Base-by-base conservation (phyloP, 2,797 vertebrate genomes). In the Cirrhinus molitorella region DNA sequence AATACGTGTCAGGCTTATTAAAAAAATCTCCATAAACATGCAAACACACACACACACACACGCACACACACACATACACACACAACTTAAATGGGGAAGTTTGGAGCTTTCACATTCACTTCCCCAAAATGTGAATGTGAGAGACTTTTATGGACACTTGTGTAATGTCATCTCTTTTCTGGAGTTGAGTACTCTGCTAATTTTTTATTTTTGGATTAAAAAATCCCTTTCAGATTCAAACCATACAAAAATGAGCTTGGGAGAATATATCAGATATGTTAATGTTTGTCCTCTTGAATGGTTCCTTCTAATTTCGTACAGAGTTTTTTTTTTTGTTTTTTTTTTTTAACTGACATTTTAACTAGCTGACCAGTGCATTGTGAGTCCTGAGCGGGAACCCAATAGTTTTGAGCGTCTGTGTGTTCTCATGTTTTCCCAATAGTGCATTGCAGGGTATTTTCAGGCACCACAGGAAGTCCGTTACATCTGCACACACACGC, bases 61-160 rank as follows among this genome's bases (percentile, higher is more conserved):
- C 84, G 66, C 53, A 66, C 51, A n/a, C 47, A 67, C 68, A 55
- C 45, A 70, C 51, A 63, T 51, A 68, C 45, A 80, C 19, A 70
- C 55, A 55, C 34, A 83, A 14, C 17, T 9, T 25, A 88, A 89
- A 85, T 86, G 81, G 83, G 88, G 91, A 91, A 91, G 86, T 89
- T 66, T 80, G 53, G 78, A 89, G 81, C 85, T 90, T 90, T 89
- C 87, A 84, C 87, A 90, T 91, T 91, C 89, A 89, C 81, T 91
- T 91, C 91, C 90, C 66, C 71, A 86, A 63, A 51, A 72, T 75
- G 51, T 78, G 40, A 83, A 85, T 87, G 86, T 87, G 86, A 87
- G 84, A 85, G 78, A 61, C 59, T 80, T 81, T 80, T 63, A 81
- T 86, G 66, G 85, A 81, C 71, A 75, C 67, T 70, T 83, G 14